Base-by-base conservation (phyloP, 92 coral and sea anemone species). In the Montipora capitata region DNA sequence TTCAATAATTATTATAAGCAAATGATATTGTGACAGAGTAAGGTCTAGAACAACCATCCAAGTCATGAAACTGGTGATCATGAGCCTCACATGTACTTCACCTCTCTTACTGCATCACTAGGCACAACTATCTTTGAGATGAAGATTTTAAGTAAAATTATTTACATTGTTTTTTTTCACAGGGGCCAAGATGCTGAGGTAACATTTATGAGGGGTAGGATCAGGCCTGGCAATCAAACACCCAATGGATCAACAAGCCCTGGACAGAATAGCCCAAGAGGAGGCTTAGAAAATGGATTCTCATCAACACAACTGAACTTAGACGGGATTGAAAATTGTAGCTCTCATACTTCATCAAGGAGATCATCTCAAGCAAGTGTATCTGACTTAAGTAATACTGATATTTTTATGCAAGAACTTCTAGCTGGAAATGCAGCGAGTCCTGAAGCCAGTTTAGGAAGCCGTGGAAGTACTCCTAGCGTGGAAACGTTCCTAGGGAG, bases 201-300 rank as follows among this genome's bases (percentile, higher is more conserved):
- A 10, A 93, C 98, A 10, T 95, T 93, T 61, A 95, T 95, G 49
- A 79, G 98, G 13, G 94, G 93, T 15, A 91, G 94, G 3, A 58
- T 57, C 68, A 89, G 91, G 45, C 93, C 93, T 1, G 81, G 79
- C 70, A 87, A 80, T 63, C 83, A 40, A 5, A 77, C 89, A 11
- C 77, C 81, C 3, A 79, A 78, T 49, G 86, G 77, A 3, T 52
- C 78, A 67, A 13, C 70, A 14, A 86, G 79, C 59, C 85, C 90
- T 27, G 43, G 43, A 0, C 72, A 42, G 10, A 62, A 20, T 41
- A 88, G 87, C 49, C 81, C 82, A 2, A 38, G 82, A 63, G 40
- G 88, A 81, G 68, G 82, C 66, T 79, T 70, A 10, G 80, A 66
- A 78, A 86, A 79, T 70, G 86, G 63, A 27, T 72, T 83, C 7